Base-by-base conservation (phyloP, 2,113 vertebrate genomes). In the Periophthalmodon schlosseri region DNA sequence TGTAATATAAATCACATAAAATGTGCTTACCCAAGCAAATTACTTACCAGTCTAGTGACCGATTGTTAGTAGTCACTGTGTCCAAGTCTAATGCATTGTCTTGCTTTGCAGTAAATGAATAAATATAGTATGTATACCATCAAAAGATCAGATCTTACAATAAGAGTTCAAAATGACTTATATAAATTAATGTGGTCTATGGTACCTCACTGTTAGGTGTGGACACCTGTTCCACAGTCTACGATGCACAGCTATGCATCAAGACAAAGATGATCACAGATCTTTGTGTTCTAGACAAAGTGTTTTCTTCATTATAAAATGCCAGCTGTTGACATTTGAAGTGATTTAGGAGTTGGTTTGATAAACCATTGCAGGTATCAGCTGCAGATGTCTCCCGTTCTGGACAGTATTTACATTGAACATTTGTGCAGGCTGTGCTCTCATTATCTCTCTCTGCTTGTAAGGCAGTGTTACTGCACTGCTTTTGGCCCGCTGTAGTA, bases 371-470 rank as follows among this genome's bases (percentile, higher is more conserved):
- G 71, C 75, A 86, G 75, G 77, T 77, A 86, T 73, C 44, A 68
- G 75, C 75, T 66, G 66, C 71, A 78, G 76, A 78, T 77, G 74
- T 73, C 74, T 74, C 76, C 56, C 81, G 75, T 79, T 82, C 79
- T 87, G 85, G 23, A 23, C 68, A 70, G 18, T 73, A 72, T 86
- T 83, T 81, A 74, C 78, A 76, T 34, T 73, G 77, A 77, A 72
- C 75, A 77, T 84, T 87, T 79, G 77, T 78, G 74, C 82, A 83
- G 81, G 70, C 79, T 83, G 81, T 79, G 82, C 74, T 73, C 70
- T 79, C 78, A 78, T 87, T 86, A 86, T 88, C 74, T 83, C 78
- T 76, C 61, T 63, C 77, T 70, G 75, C 82, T 71, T 71, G 75
- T 70, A 74, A 67, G 69, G 78, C 67, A 74, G 76, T 77, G 46